Evolutionary conservation across 2,113 vertebrate genomes (phyloP).

Genomic region (Oxygymnocypris stewartii): DNA sequence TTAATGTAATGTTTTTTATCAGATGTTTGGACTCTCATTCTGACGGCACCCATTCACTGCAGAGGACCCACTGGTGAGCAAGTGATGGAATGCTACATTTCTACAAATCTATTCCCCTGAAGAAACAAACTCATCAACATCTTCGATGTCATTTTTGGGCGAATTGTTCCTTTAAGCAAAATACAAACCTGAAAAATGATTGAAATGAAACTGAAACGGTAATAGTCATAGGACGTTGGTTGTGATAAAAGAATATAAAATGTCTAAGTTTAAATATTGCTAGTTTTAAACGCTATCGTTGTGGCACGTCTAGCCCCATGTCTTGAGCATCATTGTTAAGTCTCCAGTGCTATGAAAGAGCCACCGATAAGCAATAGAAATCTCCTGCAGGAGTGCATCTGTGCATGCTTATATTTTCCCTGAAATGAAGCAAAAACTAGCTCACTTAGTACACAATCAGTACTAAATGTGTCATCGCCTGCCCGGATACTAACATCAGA

Average conservation of each 20-base stretch:
- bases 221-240: background rate
- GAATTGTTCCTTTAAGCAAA: background rate
- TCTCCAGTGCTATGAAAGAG: background rate
- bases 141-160: too few species aligned
- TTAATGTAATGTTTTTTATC: too few species aligned
- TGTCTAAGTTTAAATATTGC: background rate
- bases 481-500: constrained; percentile 23
- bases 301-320: background rate
- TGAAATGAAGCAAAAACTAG: constrained; percentile 14
- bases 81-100: too few species aligned
- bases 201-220: background rate
- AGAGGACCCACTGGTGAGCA: too few species aligned
- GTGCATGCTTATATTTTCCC: constrained; percentile 2
- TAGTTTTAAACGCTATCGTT: constrained; percentile 6
- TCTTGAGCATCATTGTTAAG: background rate
- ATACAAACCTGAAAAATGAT: background rate
- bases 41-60: too few species aligned
- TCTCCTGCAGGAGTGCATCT: background rate
- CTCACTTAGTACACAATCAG: constrained; percentile 32
- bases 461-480: background rate
- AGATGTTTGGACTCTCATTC: too few species aligned
- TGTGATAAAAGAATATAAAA: background rate
- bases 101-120: too few species aligned
- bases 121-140: too few species aligned
- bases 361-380: background rate